Percentiles rank a stretch among this genome's conserved stretches.
phyloP scores from a whole-genome alignment of 2,797 vertebrate genomes.

The Coreius guichenoti region DNA sequence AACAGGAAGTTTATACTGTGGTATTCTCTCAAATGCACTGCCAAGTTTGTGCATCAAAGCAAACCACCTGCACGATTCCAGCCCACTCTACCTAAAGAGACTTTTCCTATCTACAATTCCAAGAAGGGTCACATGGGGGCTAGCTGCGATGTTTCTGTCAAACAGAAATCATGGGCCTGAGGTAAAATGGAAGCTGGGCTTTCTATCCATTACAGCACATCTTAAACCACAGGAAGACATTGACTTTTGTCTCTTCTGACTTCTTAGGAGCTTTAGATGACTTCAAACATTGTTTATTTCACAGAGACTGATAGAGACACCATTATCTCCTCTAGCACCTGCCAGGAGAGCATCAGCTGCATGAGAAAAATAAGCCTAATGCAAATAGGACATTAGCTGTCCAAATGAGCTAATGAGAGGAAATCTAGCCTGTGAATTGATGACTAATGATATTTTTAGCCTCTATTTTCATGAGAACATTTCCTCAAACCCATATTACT shows the following conservation, averaged over 20 bases:
- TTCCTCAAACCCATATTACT: constrained; percentile 22
- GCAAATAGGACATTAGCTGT: constrained; percentile 45
- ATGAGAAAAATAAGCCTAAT: constrained; percentile 39
- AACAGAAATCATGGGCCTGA: constrained; percentile 30
- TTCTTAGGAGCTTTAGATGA: constrained; percentile 10
- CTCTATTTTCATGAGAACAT: background rate
- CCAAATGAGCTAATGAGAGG: constrained; percentile 41
- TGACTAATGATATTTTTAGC: constrained; percentile 50
- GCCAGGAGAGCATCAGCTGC: constrained; percentile 37
- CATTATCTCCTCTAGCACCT: constrained; percentile 35
- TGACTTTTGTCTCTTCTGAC: constrained; percentile 23
- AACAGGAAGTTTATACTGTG: constrained; percentile 19
- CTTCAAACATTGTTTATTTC: constrained; percentile 28
- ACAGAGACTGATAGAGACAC: constrained; percentile 27
- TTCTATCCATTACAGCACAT: background rate
- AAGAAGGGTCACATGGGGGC: constrained; percentile 40
- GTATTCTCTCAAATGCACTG: constrained; percentile 30
- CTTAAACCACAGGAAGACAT: constrained; percentile 3
- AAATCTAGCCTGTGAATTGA: constrained; percentile 42
- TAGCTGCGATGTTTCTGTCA: constrained; percentile 34
- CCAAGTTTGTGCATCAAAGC: constrained; percentile 30
- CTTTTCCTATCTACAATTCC: constrained; percentile 14
- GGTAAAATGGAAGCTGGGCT: constrained; percentile 32
- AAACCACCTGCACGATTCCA: constrained; percentile 30
- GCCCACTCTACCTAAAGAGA: constrained; percentile 32